Percentiles rank a stretch among this genome's conserved stretches.
Evolutionary conservation across 1,140 invertebrate genomes (phyloP).

Genomic region (Neocloeon triangulifer): DNA sequence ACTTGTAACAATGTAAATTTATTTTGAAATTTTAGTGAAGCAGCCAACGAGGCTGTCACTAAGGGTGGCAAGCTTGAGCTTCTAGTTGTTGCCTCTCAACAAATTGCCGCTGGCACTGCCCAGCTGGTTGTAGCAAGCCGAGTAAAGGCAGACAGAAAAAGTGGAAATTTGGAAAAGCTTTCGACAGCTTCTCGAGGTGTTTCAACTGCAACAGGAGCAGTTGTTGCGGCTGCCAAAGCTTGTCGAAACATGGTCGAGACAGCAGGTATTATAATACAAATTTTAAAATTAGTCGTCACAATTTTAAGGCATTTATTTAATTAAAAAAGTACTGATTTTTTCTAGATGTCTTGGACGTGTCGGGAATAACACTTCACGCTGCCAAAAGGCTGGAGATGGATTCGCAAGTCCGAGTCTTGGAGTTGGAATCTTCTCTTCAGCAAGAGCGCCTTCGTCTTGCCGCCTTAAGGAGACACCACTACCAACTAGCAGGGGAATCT

Average conservation of each 20-base stretch:
- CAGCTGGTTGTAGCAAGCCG: constrained; percentile 90
- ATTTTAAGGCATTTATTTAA: too few relatives aligned
- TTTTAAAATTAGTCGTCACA: too few relatives aligned
- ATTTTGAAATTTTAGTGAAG: constrained; percentile 35
- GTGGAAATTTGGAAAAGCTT: constrained; percentile 49
- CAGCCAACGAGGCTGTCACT: constrained; percentile 78
- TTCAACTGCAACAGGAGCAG: constrained; percentile 67
- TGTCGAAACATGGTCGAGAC: constrained; percentile 72
- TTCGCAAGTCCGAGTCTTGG: constrained; percentile 72
- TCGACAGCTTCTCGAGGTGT: constrained; percentile 70
- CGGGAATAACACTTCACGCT: constrained; percentile 72
- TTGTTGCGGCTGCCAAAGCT: constrained; percentile 80
- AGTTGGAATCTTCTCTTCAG: constrained; percentile 75
- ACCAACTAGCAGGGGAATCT: constrained; percentile 55
- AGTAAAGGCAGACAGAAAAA: constrained; percentile 69
- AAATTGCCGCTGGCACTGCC: constrained; percentile 90
- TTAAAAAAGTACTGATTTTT: too few relatives aligned
- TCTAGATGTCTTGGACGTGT: constrained; percentile 72
- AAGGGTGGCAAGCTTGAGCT: constrained; percentile 79
- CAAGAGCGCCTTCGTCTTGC: constrained; percentile 64
- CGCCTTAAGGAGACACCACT: constrained; percentile 76
- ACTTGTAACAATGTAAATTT: constrained; percentile 5
- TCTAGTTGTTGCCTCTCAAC: constrained; percentile 87
- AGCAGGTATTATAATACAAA: constrained; percentile 26
- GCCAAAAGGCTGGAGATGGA: constrained; percentile 93